These are phyloP conservation scores for Camponotus vicinus DNA, from an alignment of 1,140 invertebrate species.

Conservation along the genomic window DNA sequence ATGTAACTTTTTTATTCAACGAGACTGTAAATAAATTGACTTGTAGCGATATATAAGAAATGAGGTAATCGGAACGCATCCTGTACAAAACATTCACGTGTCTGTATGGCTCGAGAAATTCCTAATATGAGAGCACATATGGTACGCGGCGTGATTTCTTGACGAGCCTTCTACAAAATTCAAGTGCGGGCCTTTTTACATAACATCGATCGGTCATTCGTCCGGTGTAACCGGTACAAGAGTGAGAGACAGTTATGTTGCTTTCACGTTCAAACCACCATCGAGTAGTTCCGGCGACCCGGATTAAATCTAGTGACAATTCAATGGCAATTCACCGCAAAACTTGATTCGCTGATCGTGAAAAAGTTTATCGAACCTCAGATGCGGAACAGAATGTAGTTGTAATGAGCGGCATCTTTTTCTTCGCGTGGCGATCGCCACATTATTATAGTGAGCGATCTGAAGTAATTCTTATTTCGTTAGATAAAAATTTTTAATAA, in stretches of 20 bases:
- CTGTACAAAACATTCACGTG: neutral
- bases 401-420: neutral
- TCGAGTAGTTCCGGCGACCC: neutral
- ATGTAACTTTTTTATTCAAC: neutral
- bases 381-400: neutral
- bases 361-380: neutral
- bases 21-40: neutral
- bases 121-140: neutral
- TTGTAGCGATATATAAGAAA: conserved; percentile 5
- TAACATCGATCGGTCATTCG: neutral
- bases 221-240: neutral
- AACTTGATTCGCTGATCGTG: neutral
- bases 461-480: too few relatives aligned
- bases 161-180: neutral
- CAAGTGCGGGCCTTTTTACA: neutral
- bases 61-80: conserved; percentile 55
- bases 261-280: conserved; percentile 11
- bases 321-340: neutral
- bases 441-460: too few relatives aligned
- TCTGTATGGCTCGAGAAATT: conserved; percentile 5
- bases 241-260: neutral
- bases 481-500: too few relatives aligned
- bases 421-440: too few relatives aligned
- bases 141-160: neutral
- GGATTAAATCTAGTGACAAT: conserved; percentile 9